Evolutionary conservation across 1,140 invertebrate species (phyloP).

Genomic region (Harlomillsia oculata): DNA sequence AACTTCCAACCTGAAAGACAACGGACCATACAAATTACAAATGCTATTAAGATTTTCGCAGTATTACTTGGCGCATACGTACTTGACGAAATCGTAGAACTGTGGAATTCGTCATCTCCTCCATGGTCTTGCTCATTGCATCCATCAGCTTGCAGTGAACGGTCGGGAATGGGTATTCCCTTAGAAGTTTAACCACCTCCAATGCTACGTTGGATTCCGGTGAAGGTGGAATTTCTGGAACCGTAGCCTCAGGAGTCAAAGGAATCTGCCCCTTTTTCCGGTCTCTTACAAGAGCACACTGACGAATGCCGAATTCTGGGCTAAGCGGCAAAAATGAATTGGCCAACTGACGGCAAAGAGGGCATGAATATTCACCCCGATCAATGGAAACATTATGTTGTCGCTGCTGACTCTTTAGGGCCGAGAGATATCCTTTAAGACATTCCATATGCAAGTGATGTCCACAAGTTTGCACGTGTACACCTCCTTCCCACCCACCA

Average conservation of each 20-base stretch:
- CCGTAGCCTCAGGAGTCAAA: constrained; percentile 38
- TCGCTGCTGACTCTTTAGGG: constrained; percentile 63
- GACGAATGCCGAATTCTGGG: constrained; percentile 60
- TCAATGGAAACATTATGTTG: constrained; percentile 63
- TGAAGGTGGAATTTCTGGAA: constrained; percentile 31
- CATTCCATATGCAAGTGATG: constrained; percentile 91
- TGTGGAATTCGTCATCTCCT: constrained; percentile 78
- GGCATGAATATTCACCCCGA: constrained; percentile 54
- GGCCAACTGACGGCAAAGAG: constrained; percentile 82
- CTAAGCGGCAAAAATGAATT: constrained; percentile 84
- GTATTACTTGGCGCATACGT: background rate
- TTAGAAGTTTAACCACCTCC: constrained; percentile 47
- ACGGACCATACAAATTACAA: background rate
- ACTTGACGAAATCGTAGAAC: constrained; percentile 47
- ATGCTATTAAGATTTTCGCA: background rate
- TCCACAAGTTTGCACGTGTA: constrained; percentile 90
- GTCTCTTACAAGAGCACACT: constrained; percentile 49
- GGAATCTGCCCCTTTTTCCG: constrained; percentile 46
- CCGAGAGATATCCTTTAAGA: constrained; percentile 68
- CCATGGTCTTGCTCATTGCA: constrained; percentile 80
- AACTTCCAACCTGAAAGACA: constrained; percentile 43
- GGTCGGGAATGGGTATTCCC: constrained; percentile 55
- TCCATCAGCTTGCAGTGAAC: constrained; percentile 60
- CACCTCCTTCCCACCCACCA: constrained; percentile 60
- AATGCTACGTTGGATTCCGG: constrained; percentile 28